Evolutionary conservation across 2,888 invertebrate species (phyloP), one percentile per base, ranked within the genome.

Genomic region (Spialia ferax): DNA sequence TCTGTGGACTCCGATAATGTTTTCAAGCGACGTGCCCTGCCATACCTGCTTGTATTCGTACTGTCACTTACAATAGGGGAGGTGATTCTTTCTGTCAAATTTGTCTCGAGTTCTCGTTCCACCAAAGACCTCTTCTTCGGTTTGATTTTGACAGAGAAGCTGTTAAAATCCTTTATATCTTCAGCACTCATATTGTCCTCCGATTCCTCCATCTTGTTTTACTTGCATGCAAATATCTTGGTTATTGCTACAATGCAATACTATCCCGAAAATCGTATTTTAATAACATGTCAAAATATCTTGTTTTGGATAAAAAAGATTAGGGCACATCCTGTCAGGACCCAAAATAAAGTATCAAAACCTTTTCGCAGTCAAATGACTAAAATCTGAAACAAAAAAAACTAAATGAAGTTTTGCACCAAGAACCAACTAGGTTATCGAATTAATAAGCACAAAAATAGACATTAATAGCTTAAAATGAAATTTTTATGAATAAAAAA

Each of bases 21-120:
- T 81, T 95, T 95, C 6, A 92, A 85, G 64, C 94, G 93, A 32
- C 95, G 92, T 61, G 94, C 87, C 79, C 96, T 89, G 8, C 96
- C 95, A 82, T 95, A 96, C 13, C 96, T 94, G 74, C 95, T 96
- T 29, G 85, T 94, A 45, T 78, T 91, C 0, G 76, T 71, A n/a
- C 79, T 80, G 56, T 86, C 89, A 11, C 73, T 72, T 1, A 81
- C 78, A 3, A 83, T 78, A 1, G 92, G 91, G 8, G 90, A 88
- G 52, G 90, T 93, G 6, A 91, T 77, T 74, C 83, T 82, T 29
- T 89, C 79, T 65, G 93, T 93, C 75, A 94, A 77, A 72, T 77
- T 91, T 0, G 92, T 93, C 73, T 93, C 93, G 45, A 94, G 79
- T 77, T 93, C 90, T 48, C 92, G 83, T 75, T 93, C 93, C 65